phyloP scores from a whole-genome alignment of 2,797 vertebrate genomes.

The Manis javanica region DNA sequence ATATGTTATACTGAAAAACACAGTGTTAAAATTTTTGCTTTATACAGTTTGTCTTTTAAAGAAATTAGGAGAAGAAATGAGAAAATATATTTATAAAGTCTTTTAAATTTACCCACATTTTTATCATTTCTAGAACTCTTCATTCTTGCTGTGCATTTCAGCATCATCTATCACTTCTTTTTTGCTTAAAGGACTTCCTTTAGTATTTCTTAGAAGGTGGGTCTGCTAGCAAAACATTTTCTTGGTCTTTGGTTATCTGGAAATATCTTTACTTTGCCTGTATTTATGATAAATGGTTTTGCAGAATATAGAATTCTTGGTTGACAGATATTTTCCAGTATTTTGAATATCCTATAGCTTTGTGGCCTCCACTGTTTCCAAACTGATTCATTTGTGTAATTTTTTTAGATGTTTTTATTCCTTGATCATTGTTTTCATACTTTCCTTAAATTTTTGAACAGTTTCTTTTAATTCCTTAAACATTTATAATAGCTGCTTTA shows the following conservation, averaged over 20 bases:
- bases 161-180: background rate
- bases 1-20: background rate
- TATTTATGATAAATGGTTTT: slow-evolving; percentile 3
- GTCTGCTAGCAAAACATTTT: background rate
- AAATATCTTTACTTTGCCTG: background rate
- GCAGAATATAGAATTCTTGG: background rate
- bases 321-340: background rate
- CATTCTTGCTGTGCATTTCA: background rate
- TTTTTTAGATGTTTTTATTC: background rate
- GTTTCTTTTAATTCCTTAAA: background rate
- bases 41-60: slow-evolving; percentile 3
- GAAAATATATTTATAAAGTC: background rate
- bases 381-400: background rate
- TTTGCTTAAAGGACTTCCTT: background rate
- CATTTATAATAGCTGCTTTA: background rate
- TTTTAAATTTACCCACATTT: background rate
- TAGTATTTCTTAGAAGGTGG: background rate
- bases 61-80: background rate
- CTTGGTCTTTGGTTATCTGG: background rate
- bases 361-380: background rate
- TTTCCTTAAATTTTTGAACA: background rate
- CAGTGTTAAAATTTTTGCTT: background rate
- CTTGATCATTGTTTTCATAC: background rate
- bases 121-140: background rate
- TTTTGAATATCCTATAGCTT: background rate